phyloP scores from a whole-genome alignment of 1,140 invertebrate genomes.

The Drosophila takahashii region DNA sequence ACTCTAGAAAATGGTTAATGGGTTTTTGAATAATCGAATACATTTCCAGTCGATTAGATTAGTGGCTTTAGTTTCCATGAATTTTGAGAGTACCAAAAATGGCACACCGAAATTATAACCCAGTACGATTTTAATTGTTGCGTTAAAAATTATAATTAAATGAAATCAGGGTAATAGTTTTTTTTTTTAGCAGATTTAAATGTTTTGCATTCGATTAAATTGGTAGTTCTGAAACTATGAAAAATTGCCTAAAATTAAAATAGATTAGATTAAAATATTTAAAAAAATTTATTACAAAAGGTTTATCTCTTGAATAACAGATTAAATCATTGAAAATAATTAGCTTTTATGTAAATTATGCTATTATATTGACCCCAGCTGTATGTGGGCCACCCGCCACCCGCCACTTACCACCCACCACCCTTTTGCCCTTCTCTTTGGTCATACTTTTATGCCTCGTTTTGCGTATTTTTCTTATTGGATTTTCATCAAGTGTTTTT shows the following conservation, averaged over 20 bases:
- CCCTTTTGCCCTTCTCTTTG: background rate
- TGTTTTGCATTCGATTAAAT: no score
- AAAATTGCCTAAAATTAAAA: no score
- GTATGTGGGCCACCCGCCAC: background rate
- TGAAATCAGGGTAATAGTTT: no score
- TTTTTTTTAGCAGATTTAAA: no score
- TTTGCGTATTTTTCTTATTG: slow-evolving; percentile 52
- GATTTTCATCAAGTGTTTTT: slow-evolving; percentile 43
- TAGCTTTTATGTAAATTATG: background rate
- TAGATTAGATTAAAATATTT: no score
- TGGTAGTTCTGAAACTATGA: no score
- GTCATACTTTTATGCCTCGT: slow-evolving; percentile 31
- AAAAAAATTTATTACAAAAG: no score
- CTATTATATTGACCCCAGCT: background rate
- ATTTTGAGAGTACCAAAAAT: background rate
- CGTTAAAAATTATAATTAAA: no score
- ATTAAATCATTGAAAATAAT: no score
- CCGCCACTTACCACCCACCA: background rate
- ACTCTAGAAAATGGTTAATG: slow-evolving; percentile 16
- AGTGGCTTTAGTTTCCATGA: slow-evolving; percentile 11
- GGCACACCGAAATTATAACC: background rate
- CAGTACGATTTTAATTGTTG: no score
- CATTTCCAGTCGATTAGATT: slow-evolving; percentile 21
- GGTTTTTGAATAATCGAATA: slow-evolving; percentile 23
- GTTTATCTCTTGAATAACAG: no score